Evolutionary conservation across 2,888 invertebrate genomes (phyloP), one percentile per base, ranked within the genome.

Genomic region (Nowickia ferox): DNA sequence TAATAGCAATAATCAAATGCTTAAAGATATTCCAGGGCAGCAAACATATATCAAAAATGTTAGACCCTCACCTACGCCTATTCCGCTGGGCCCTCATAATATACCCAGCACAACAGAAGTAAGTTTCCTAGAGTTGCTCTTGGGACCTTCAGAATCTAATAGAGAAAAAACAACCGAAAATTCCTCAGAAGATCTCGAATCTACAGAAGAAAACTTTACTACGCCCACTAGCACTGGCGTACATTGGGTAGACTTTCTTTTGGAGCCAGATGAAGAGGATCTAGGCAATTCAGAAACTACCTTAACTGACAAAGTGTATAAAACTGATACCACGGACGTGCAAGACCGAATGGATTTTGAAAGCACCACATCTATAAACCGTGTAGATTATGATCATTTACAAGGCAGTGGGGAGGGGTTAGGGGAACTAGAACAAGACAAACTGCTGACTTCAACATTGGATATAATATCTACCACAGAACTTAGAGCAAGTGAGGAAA

Each of bases 201-300:
- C 85, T 2, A 19, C 10, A 0, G 89, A 88, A 38, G 86, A 87
- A 38, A 84, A 88, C 13, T 30, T 30, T 6, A 89, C 91, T 0
- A 84, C 87, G 1, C 72, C 80, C 0, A 87, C 48, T 1, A 83
- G 88, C 65, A 89, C 88, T 4, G 88, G 89, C 0, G 44, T 90
- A 5, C 89, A 90, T 30, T 91, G 92, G 91, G 89, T 91, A 15
- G 91, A 91, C 68, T 71, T 92, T 17, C 76, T 91, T 4, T 81
- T 91, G 5, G 92, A 90, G 0, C 88, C 91, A 13, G 90, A 91
- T 82, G 90, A 91, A 1, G 90, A 90, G 2, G 89, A 90, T 0
- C 65, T 69, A 1, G 78, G 77, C 44, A 11, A 38, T 10, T 30
- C 79, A 0, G 51, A 57, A 2, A 65, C 72, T 9, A 68, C 57